A percentile compares a stretch with the other conserved stretches of the same genome.
Evolutionary conservation across 1,140 invertebrate genomes (phyloP).

Genomic region (Saxidomus purpurata): DNA sequence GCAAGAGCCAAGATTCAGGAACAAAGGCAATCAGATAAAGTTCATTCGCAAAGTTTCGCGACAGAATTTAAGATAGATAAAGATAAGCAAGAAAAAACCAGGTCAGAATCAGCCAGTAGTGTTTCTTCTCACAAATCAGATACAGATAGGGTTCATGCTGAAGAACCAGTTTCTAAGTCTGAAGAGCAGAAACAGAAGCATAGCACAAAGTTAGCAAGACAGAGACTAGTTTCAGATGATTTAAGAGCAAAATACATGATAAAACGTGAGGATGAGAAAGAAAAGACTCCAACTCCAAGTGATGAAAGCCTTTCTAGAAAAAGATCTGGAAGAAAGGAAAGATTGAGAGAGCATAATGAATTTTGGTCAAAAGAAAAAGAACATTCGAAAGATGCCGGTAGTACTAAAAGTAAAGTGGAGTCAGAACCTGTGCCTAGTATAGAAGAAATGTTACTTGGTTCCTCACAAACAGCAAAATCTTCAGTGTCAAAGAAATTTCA

Average conservation of each 20-base stretch:
- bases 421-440: slow-evolving; percentile 18
- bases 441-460: slow-evolving; percentile 61
- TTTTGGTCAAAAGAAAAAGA: slow-evolving; percentile 42
- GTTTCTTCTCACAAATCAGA: slow-evolving; percentile 11
- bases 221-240: slow-evolving; percentile 57
- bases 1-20: slow-evolving; percentile 56
- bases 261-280: slow-evolving; percentile 47
- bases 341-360: slow-evolving; percentile 37
- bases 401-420: background rate
- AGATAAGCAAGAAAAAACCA: slow-evolving; percentile 4
- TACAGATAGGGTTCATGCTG: background rate
- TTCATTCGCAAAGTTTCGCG: slow-evolving; percentile 53
- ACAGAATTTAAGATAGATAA: slow-evolving; percentile 48
- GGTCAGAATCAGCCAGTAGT: slow-evolving; percentile 18
- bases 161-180: slow-evolving; percentile 1
- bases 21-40: slow-evolving; percentile 23
- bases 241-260: slow-evolving; percentile 55
- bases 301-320: slow-evolving; percentile 2
- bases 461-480: slow-evolving; percentile 3
- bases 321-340: slow-evolving; percentile 30
- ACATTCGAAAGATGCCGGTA: background rate
- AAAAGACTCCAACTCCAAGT: slow-evolving; percentile 2
- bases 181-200: slow-evolving; percentile 47
- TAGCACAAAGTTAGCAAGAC: slow-evolving; percentile 41
- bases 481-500: slow-evolving; percentile 52